Percentiles rank a stretch among this genome's conserved stretches.
Conservation (phyloP, 1,140 invertebrate genomes). For the Nasonia giraulti region DNA sequence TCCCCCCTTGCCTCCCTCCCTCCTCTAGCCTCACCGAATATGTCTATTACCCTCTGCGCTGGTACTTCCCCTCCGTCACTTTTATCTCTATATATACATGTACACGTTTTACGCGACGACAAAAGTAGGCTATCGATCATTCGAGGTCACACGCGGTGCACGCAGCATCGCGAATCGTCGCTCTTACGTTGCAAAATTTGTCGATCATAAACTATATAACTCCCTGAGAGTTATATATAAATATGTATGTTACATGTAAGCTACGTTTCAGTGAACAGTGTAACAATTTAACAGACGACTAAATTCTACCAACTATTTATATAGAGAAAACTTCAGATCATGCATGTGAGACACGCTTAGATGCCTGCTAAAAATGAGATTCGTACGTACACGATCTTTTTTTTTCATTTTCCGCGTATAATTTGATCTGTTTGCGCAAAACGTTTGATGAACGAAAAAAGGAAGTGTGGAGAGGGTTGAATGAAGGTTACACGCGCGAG, state of each 20-base stretch:
- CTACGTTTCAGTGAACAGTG: not conserved
- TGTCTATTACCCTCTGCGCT: not conserved
- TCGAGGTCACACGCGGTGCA: conserved; percentile 53
- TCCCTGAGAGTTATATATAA: not conserved
- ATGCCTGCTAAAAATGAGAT: not conserved
- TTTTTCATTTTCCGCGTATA: too few species aligned
- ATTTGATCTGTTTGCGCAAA: not conserved
- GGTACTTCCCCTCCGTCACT: not conserved
- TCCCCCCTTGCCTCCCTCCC: not conserved
- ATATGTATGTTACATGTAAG: not conserved
- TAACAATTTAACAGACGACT: not conserved
- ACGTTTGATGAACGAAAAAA: conserved; percentile 25
- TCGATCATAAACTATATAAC: not conserved
- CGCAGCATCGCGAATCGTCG: conserved; percentile 47
- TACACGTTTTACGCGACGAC: conserved; percentile 1
- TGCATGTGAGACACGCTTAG: not conserved
- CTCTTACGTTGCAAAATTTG: not conserved
- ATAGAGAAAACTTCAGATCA: not conserved
- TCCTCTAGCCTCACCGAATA: not conserved
- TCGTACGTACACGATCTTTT: too few species aligned
- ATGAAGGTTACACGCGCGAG: not conserved
- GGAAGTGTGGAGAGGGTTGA: conserved; percentile 4
- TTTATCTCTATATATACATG: not conserved
- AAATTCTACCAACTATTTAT: not conserved
- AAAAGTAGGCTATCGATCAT: conserved; percentile 62